These are phyloP conservation scores for Lochmaea crataegi DNA, from an alignment of 2,888 invertebrate species.

Conservation along the genomic window DNA sequence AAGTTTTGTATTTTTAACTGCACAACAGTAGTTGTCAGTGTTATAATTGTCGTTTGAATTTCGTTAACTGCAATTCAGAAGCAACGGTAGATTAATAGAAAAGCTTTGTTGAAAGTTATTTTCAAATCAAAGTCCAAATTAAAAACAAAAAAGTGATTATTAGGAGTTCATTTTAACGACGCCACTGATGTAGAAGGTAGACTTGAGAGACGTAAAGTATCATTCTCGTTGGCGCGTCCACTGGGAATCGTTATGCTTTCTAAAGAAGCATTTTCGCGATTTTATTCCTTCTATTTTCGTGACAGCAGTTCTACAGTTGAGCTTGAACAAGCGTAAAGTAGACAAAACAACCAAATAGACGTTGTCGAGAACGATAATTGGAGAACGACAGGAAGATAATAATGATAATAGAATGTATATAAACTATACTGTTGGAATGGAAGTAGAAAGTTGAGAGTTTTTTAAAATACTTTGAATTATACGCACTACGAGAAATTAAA, in stretches of 20 bases:
- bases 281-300: conserved; percentile 9
- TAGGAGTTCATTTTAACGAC: not conserved
- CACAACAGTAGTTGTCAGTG: too few species aligned
- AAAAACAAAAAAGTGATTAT: not conserved
- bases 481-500: too few species aligned
- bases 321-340: conserved; percentile 16
- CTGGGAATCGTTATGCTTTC: conserved; percentile 20
- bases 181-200: not conserved
- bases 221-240: conserved; percentile 12
- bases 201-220: conserved; percentile 14
- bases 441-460: not conserved
- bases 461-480: not conserved
- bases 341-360: conserved; percentile 18
- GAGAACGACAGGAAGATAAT: not conserved
- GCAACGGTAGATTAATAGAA: too few species aligned
- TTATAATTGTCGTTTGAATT: too few species aligned
- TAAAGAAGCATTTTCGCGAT: conserved; percentile 15
- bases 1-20: too few species aligned
- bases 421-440: not conserved
- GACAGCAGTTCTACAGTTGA: conserved; percentile 16
- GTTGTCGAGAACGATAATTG: conserved; percentile 9
- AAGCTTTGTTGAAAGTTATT: too few species aligned
- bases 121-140: not conserved
- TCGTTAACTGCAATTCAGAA: too few species aligned
- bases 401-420: not conserved